Evolutionary conservation across 2,797 vertebrate genomes (phyloP), one percentile per base, ranked within the genome.

Genomic region (Heterohyrax brucei): DNA sequence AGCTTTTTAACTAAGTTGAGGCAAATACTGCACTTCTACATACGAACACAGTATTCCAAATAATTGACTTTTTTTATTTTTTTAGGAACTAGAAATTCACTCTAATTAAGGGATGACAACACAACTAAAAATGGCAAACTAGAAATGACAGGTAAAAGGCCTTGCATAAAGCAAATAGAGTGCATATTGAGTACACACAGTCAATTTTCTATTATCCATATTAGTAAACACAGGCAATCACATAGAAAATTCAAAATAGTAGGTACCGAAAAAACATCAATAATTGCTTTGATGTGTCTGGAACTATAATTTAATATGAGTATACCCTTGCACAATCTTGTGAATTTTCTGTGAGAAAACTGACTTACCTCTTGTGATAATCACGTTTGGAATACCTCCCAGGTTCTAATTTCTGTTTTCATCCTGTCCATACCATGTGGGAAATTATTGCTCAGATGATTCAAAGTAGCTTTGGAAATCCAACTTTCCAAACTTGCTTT

Each of bases 341-440:
- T n/a, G 61, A 80, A n/a, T 92, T 9, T 14, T 33, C 7, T 73
- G 1, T 73, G 79, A 83, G 61, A 8, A 92, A 70, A 50, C 5
- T 64, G 50, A 88, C 2, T 62, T 87, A 70, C 3, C 18, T 56
- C 13, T 76, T 77, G 5, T 86, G 10, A 39, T 88, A 86, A 79
- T 80, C 46, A 81, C 33, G 10, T 82, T 72, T 90, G 39, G 59
- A 84, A 87, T 83, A 53, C 1, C 13, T 87, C 13, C 4, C 18
- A 50, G 18, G 16, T 83, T 76, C 56, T 10, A 86, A 89, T 39
- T 90, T 94, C 56, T 85, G 33, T 16, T 94, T 89, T 68, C 22
- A 79, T 80, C 8, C 28, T 94, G 73, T 77, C 26, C 24, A 84
- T 50, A 76, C 16, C 14, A 78, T 62, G 22, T 48, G 33, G 14